These are phyloP conservation scores for Reinhardtius hippoglossoides DNA, from an alignment of 2,113 vertebrate genomes.

Conservation along the genomic window DNA sequence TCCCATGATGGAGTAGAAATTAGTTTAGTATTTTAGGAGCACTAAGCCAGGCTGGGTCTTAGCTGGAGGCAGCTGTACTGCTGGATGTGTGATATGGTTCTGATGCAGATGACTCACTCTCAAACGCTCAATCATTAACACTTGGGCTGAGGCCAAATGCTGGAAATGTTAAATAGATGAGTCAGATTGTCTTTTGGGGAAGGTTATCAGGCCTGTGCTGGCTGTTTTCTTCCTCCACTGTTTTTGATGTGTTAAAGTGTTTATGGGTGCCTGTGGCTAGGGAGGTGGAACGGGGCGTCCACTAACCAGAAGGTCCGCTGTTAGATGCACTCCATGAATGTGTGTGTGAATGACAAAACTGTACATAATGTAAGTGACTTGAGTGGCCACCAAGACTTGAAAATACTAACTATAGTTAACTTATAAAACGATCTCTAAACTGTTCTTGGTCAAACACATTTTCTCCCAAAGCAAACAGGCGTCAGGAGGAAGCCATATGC, in stretches of 20 bases:
- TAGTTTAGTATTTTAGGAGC: constrained; percentile 34
- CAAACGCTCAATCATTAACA: constrained; percentile 6
- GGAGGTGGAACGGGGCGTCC: too few species aligned
- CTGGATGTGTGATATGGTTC: constrained; percentile 10
- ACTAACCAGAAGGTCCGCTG: too few species aligned
- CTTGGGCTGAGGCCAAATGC: constrained; percentile 8
- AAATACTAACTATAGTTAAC: too few species aligned
- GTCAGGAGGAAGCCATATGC: too few species aligned
- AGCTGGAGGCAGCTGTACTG: neutral
- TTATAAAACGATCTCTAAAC: too few species aligned
- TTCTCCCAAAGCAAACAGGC: too few species aligned
- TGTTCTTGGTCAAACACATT: too few species aligned
- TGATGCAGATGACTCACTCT: constrained; percentile 22
- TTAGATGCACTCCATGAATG: too few species aligned
- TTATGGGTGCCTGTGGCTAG: too few species aligned
- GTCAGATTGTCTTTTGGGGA: neutral
- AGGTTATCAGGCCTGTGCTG: neutral
- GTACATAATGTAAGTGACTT: too few species aligned
- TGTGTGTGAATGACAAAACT: neutral
- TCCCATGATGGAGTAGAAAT: constrained; percentile 24
- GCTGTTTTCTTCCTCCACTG: neutral
- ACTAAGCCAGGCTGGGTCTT: neutral
- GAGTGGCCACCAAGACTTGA: too few species aligned
- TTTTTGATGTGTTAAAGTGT: too few species aligned
- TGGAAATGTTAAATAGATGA: constrained; percentile 12